Evolutionary conservation across 2,797 vertebrate species (phyloP), one percentile per base, ranked within the genome.

Genomic region (Trematomus bernacchii): DNA sequence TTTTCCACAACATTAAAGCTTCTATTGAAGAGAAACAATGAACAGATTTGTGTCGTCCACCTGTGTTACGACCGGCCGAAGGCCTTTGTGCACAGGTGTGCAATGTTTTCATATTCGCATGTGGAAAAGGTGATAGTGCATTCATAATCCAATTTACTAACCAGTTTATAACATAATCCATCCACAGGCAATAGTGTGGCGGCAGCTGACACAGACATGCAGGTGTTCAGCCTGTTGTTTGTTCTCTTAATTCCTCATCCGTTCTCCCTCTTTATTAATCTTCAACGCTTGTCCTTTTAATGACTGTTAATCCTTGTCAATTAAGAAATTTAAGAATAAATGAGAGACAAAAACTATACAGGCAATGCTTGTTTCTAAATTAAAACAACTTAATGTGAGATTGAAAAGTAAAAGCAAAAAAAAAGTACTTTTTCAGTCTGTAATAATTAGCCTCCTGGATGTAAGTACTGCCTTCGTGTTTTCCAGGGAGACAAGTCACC

Each of bases 111-210:
- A 57, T 86, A 66, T 72, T 74, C 27, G 13, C 42, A 27, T 18
- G 11, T 75, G 80, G 79, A 86, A 86, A 88, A 85, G 85, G 75
- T 66, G 85, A 81, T 63, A 73, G 40, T 63, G 51, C 72, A 80
- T 67, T 81, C 76, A 79, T 88, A 88, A 92, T 93, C 85, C 82
- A 60, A 70, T 84, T 82, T 64, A 73, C 57, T 77, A 82, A 82
- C 62, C 76, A 67, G 46, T 1, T 91, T 84, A 82, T 65, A 84
- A 37, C 44, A 72, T 83, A 87, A 88, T 82, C 80, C 84, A 60
- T 69, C 46, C 66, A 76, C 69, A 68, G 51, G 42, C 47, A 66
- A 62, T 1, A 18, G 47, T 18, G 52, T 47, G 63, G 43, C 5
- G 5, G 66, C n/a, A 21, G 47, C 53, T 79, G 69, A 83, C 64